A percentile compares a stretch with the other conserved stretches of the same genome.
Evolutionary conservation across 30 jellyfish, hydroid and myxozoan genomes (phyloP).

Genomic region (Hydractinia echinata): DNA sequence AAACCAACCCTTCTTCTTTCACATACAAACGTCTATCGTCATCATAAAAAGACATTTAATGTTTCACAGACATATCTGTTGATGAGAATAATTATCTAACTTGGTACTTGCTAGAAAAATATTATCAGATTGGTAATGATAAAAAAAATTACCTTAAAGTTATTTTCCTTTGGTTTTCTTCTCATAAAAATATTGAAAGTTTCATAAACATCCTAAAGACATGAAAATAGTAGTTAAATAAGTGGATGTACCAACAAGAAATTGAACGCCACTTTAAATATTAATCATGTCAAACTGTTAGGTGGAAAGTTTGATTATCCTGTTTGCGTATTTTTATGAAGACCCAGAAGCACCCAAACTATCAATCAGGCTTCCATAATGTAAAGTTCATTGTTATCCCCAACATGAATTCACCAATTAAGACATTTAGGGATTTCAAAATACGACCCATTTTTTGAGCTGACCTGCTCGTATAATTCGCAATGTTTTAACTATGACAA

Average conservation of each 20-base stretch:
- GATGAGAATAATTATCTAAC: no score
- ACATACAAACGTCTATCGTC: no score
- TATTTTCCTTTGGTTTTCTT: slow-evolving; percentile 97
- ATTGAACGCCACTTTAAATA: neutral
- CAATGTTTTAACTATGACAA: neutral
- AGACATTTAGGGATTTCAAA: neutral
- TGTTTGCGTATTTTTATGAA: no score
- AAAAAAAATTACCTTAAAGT: slow-evolving; percentile 77
- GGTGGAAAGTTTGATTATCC: no score
- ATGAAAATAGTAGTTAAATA: neutral
- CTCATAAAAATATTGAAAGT: slow-evolving; percentile 87
- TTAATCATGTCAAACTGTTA: no score
- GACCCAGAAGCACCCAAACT: no score
- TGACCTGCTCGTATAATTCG: no score
- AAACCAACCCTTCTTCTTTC: neutral
- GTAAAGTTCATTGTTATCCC: neutral
- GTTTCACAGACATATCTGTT: no score
- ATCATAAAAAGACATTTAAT: no score
- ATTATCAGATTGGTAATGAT: neutral
- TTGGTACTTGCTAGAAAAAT: no score
- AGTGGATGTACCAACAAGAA: neutral
- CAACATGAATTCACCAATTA: neutral
- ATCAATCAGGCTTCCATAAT: no score
- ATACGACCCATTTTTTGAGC: no score
- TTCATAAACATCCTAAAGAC: slow-evolving; percentile 81